A percentile compares a stretch with the other conserved stretches of the same genome.
These are phyloP conservation scores for Cliona cf. orientalis DNA, from an alignment of 37 sponge, comb jelly and placozoan genomes.

Conservation along the genomic window DNA sequence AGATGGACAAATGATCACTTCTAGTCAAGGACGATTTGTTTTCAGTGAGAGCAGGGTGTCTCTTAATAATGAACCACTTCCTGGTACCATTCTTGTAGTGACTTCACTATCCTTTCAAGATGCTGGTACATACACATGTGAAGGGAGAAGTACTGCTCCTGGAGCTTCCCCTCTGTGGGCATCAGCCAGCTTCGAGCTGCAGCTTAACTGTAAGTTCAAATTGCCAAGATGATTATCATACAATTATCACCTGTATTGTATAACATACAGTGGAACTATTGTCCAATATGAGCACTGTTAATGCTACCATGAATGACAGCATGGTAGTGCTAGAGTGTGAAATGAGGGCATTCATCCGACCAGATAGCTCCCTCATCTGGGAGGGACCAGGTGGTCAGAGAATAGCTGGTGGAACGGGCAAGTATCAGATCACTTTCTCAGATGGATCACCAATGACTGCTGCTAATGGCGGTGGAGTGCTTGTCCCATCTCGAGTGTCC, in stretches of 20 bases:
- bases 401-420: background rate
- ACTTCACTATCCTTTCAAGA: background rate
- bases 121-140: conserved; percentile 12
- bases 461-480: background rate
- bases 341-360: conserved; percentile 5
- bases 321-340: background rate
- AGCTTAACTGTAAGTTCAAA: background rate
- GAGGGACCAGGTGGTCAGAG: background rate
- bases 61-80: background rate
- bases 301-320: background rate
- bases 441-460: background rate
- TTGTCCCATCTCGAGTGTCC: background rate
- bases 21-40: background rate
- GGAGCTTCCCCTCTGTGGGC: background rate
- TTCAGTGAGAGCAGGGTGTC: background rate
- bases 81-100: background rate
- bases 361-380: background rate
- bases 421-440: background rate
- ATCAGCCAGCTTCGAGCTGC: background rate
- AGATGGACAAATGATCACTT: background rate
- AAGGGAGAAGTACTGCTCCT: background rate
- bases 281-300: background rate
- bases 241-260: background rate
- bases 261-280: background rate
- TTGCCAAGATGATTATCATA: background rate